A percentile compares a stretch with the other conserved stretches of the same genome.
phyloP scores from a whole-genome alignment of 2,797 vertebrate species.

The Parotocinclus haroldoi region DNA sequence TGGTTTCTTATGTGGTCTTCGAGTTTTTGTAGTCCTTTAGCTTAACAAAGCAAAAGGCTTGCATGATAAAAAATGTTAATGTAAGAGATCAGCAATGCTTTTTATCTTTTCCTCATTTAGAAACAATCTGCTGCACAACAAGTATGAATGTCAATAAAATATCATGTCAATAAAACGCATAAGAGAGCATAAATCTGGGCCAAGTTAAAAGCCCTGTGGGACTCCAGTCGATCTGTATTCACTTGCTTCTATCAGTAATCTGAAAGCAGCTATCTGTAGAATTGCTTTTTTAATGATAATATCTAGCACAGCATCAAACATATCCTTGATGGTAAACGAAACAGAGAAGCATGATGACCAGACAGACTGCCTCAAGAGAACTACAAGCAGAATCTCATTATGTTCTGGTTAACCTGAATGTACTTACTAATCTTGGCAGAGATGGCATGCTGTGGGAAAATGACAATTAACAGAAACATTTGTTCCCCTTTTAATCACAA shows the following conservation, averaged over 20 bases:
- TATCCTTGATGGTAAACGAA: neutral
- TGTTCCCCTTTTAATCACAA: neutral
- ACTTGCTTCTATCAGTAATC: neutral
- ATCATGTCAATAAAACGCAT: neutral
- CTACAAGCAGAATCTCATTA: constrained; percentile 17
- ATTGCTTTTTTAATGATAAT: constrained; percentile 12
- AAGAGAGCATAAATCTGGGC: neutral
- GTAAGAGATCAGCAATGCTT: neutral
- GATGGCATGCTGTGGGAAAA: constrained; percentile 1
- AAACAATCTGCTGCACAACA: neutral
- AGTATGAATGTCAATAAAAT: neutral
- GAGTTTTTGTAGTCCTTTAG: no score
- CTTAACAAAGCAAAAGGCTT: no score
- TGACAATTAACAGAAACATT: constrained; percentile 15
- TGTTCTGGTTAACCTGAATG: constrained; percentile 19
- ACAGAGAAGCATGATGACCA: constrained; percentile 1
- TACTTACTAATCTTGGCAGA: constrained; percentile 16
- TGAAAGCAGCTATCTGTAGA: neutral
- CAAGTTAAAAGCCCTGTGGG: neutral
- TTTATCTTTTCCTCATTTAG: neutral
- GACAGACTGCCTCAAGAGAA: constrained; percentile 3
- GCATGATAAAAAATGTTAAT: no score
- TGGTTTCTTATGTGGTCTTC: no score
- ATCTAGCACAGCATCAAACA: constrained; percentile 16
- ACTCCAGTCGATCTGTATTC: constrained; percentile 1